These are phyloP conservation scores for Pantherophis vulpinus DNA, from an alignment of 2,797 vertebrate genomes.

Conservation along the genomic window DNA sequence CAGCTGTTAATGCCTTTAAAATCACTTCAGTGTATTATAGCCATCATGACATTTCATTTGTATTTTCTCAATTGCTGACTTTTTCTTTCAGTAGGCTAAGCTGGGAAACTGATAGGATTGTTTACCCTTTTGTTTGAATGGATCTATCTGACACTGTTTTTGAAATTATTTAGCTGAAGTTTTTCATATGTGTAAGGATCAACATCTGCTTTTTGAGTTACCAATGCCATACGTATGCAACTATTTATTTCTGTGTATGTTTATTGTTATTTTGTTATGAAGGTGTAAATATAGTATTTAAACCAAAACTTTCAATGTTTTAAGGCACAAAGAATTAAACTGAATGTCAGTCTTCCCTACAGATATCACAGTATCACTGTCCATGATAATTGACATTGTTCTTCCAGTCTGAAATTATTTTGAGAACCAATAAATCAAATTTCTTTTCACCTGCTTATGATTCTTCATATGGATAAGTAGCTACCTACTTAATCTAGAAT, in stretches of 20 bases:
- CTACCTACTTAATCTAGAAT: neutral
- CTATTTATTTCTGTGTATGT: neutral
- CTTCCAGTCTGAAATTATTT: neutral
- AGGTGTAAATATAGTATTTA: neutral
- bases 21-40: constrained; percentile 1
- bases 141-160: neutral
- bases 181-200: neutral
- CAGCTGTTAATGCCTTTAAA: constrained; percentile 4
- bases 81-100: neutral
- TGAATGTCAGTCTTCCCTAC: neutral
- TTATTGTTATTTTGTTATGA: neutral
- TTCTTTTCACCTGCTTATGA: neutral
- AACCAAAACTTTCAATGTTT: neutral
- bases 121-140: neutral
- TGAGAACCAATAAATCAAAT: neutral
- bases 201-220: neutral
- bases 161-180: neutral
- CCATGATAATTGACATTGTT: neutral
- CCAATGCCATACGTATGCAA: neutral
- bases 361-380: neutral
- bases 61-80: neutral
- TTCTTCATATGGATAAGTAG: neutral
- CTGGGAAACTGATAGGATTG: neutral
- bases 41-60: neutral
- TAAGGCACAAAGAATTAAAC: neutral